A percentile compares a stretch with the other conserved stretches of the same genome.
Evolutionary conservation across 2,797 vertebrate species (phyloP).

Genomic region (Aulostomus chinensis): DNA sequence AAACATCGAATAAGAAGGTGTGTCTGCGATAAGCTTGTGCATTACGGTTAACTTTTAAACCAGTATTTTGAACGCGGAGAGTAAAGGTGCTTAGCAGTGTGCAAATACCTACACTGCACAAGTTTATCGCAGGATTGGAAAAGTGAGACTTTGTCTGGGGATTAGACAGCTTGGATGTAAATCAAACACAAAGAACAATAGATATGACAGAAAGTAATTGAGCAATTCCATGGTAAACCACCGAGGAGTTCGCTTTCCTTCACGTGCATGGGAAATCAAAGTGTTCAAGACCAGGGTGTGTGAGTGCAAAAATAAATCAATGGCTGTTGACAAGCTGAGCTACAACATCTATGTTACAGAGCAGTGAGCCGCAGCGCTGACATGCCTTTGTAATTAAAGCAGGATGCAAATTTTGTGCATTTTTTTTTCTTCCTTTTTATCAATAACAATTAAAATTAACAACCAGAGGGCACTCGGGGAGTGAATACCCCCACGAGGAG

Average conservation of each 20-base stretch:
- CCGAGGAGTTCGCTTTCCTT: not conserved
- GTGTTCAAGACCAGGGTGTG: too few relatives aligned
- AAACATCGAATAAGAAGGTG: too few relatives aligned
- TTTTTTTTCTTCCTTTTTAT: not conserved
- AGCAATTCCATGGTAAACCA: not conserved
- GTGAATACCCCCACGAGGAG: too few relatives aligned
- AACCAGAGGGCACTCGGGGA: too few relatives aligned
- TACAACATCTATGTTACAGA: not conserved
- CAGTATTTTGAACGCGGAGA: too few relatives aligned
- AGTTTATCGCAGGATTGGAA: too few relatives aligned
- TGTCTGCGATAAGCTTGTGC: too few relatives aligned
- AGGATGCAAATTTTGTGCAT: not conserved
- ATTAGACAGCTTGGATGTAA: not conserved
- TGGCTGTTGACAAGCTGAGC: not conserved
- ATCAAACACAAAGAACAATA: not conserved
- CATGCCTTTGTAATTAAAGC: constrained; percentile 12
- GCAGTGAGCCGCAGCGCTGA: not conserved
- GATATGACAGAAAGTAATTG: not conserved
- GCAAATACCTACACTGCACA: too few relatives aligned
- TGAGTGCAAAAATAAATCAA: constrained; percentile 13
- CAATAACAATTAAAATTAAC: constrained; percentile 19
- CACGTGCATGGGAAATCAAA: not conserved
- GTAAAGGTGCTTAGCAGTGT: too few relatives aligned
- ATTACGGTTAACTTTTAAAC: too few relatives aligned
- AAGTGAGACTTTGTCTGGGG: too few relatives aligned